phyloP scores from a whole-genome alignment of 1,140 invertebrate genomes.

The Papilio glaucus region DNA sequence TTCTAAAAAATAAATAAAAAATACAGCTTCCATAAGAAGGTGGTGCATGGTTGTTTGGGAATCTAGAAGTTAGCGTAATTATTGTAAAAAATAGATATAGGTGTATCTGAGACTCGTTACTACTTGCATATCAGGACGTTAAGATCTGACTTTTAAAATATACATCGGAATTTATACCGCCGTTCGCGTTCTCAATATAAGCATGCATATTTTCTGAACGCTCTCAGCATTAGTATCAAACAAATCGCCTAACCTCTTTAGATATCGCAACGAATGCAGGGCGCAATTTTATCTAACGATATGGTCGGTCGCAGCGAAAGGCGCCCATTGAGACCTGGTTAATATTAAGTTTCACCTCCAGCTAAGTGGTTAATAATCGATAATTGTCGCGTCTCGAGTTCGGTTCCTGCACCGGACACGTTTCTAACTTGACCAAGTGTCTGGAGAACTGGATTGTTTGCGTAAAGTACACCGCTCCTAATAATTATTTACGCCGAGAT shows the following conservation, averaged over 20 bases:
- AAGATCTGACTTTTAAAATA: neutral
- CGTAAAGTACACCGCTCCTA: neutral
- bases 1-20: neutral
- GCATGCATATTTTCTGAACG: neutral
- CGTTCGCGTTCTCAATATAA: neutral
- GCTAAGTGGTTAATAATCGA: constrained; percentile 72
- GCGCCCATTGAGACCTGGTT: constrained; percentile 23
- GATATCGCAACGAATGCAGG: neutral
- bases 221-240: neutral
- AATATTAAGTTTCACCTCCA: constrained; percentile 58
- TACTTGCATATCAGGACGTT: too few relatives aligned
- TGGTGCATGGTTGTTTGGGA: too few relatives aligned
- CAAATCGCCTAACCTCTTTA: neutral
- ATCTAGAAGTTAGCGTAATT: too few relatives aligned
- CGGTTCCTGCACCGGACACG: constrained; percentile 53
- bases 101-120: too few relatives aligned
- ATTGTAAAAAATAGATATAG: too few relatives aligned
- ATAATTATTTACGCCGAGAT: neutral
- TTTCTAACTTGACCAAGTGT: constrained; percentile 65
- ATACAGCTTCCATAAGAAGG: too few relatives aligned
- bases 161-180: neutral
- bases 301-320: constrained; percentile 20
- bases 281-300: constrained; percentile 19
- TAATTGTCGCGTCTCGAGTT: constrained; percentile 62
- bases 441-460: constrained; percentile 2